Evolutionary conservation across 2,113 vertebrate species (phyloP).

Genomic region (Thunnus thynnus): DNA sequence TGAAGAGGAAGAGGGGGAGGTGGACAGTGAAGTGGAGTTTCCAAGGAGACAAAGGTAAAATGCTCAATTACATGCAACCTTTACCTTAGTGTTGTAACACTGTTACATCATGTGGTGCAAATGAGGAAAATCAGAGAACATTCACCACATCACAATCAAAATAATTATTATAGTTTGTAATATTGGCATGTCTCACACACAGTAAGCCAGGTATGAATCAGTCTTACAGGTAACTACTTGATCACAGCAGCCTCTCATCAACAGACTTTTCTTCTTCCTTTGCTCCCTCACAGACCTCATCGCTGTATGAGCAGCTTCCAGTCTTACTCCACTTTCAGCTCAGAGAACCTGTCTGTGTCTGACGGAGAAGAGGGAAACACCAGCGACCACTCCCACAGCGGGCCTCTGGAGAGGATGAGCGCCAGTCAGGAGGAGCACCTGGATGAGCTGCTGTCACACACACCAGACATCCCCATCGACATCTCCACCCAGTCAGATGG

Average conservation of each 20-base stretch:
- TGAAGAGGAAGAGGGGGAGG: slow-evolving; percentile 98
- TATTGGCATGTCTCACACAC: neutral
- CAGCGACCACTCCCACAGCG: slow-evolving; percentile 94
- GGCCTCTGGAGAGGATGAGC: slow-evolving; percentile 90
- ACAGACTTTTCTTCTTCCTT: neutral
- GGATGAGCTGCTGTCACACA: slow-evolving; percentile 95
- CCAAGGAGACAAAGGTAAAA: slow-evolving; percentile 96
- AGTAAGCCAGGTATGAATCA: neutral
- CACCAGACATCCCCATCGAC: slow-evolving; percentile 97
- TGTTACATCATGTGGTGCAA: neutral
- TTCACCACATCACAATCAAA: neutral
- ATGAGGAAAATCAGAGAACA: neutral
- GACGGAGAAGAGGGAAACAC: slow-evolving; percentile 99
- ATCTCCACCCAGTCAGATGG: slow-evolving; percentile 98
- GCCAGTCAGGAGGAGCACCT: slow-evolving; percentile 89
- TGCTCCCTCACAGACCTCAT: slow-evolving; percentile 87
- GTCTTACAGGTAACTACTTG: neutral
- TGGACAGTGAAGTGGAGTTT: slow-evolving; percentile 99
- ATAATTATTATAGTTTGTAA: neutral
- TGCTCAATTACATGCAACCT: slow-evolving; percentile 13
- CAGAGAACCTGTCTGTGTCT: slow-evolving; percentile 96
- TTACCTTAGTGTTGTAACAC: slow-evolving; percentile 8
- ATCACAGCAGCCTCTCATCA: neutral
- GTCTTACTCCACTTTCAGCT: slow-evolving; percentile 99
- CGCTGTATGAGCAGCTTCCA: slow-evolving; percentile 97